Evolutionary conservation across 2,797 vertebrate species (phyloP), one percentile per base, ranked within the genome.

Genomic region (Anomalospiza imberbis): DNA sequence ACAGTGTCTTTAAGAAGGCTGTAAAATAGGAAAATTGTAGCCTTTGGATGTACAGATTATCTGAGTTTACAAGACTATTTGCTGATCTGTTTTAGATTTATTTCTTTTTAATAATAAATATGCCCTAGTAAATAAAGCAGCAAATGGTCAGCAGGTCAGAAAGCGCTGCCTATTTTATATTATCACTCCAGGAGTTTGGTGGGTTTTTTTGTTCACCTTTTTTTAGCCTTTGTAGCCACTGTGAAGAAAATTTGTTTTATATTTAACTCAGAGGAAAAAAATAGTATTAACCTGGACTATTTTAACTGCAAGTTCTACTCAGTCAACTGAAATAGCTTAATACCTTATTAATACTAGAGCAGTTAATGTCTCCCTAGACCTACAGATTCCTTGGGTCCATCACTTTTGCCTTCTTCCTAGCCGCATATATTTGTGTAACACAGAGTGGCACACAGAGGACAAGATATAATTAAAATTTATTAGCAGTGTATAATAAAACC

Each of bases 21-120:
- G 92, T 26, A 94, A 91, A 94, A 90, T 51, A 93, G 66, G 80
- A 88, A 93, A 91, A 96, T 93, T 45, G 21, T 88, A 95, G 89
- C 67, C 25, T 58, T 94, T 1, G 26, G 76, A 81, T 55, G 40
- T 60, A 92, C 66, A 20, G 45, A 93, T 91, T 89, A 93, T 48
- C 40, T 78, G 50, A 73, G 63, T 51, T 93, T n/a, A 42, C 78
- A 79, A 78, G 66, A 92, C 51, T 86, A 34, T 58, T 63, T 84
- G 60, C 53, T 81, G 20, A 10, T 61, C 82, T 26, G 20, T 2
- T 80, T 75, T 31, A 61, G 17, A 5, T 25, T 14, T 61, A 48
- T 44, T 45, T 81, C 68, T 54, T 86, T 89, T 66, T 29, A 57
- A 22, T 36, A 86, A 66, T 25, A 90, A 65, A 26, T 40, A 42